phyloP scores from a whole-genome alignment of 2,888 invertebrate genomes.

The Xestoiulus laeticollis region DNA sequence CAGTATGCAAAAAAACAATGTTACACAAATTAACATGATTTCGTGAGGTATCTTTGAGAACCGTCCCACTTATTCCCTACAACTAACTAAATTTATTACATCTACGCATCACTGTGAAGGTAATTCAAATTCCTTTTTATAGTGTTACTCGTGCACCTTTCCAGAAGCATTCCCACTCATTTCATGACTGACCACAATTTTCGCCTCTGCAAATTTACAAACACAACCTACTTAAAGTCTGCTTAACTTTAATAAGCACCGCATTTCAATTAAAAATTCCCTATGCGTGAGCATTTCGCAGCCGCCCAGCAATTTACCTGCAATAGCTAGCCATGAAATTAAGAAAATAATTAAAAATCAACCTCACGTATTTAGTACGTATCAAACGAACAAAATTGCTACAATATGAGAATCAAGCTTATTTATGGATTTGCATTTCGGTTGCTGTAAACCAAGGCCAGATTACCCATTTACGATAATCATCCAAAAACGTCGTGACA shows the following conservation, averaged over 20 bases:
- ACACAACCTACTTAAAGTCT: neutral
- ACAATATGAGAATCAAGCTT: neutral
- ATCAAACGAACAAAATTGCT: neutral
- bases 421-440: neutral
- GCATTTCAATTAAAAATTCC: neutral
- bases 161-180: neutral
- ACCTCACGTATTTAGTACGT: neutral
- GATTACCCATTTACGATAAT: constrained; percentile 10
- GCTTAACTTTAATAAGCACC: too few species aligned
- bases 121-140: too few species aligned
- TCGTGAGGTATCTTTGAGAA: too few species aligned
- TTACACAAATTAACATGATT: too few species aligned
- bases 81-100: too few species aligned
- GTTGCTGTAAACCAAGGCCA: constrained; percentile 5
- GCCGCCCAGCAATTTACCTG: neutral
- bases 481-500: neutral
- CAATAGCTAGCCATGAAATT: neutral
- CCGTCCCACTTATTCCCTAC: too few species aligned
- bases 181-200: neutral
- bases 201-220: neutral
- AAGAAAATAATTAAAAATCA: constrained; percentile 1
- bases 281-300: neutral
- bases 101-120: too few species aligned
- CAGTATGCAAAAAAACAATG: too few species aligned
- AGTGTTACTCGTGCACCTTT: too few species aligned